Percentiles rank a stretch among this genome's conserved stretches.
Conservation (phyloP, 1,140 invertebrate species). For the Coenobita brevimanus region DNA sequence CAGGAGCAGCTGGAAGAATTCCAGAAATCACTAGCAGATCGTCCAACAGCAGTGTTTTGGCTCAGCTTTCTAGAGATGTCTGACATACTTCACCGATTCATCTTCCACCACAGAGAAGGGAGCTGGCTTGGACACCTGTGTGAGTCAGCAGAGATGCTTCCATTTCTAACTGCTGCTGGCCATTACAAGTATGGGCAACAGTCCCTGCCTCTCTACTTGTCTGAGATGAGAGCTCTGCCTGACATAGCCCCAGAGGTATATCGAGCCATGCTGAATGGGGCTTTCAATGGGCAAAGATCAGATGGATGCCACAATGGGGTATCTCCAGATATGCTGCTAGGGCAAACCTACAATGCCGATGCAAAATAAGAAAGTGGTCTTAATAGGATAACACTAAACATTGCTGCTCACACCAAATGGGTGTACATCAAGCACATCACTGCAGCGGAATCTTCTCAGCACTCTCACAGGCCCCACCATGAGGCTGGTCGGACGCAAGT, state of each 20-base stretch:
- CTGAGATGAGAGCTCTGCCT: slow-evolving; percentile 10
- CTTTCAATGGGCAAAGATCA: neutral
- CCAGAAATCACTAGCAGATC: neutral
- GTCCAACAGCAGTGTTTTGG: neutral
- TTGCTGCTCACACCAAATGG: slow-evolving; percentile 22
- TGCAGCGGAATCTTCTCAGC: slow-evolving; percentile 8
- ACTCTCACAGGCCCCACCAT: slow-evolving; percentile 1
- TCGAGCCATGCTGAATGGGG: neutral
- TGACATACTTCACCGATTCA: slow-evolving; percentile 14
- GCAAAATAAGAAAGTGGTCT: slow-evolving; percentile 31
- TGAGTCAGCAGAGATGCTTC: slow-evolving; percentile 7
- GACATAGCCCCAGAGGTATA: slow-evolving; percentile 24
- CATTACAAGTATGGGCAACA: slow-evolving; percentile 37
- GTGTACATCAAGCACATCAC: slow-evolving; percentile 30
- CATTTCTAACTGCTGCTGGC: slow-evolving; percentile 13
- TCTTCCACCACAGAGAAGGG: slow-evolving; percentile 7
- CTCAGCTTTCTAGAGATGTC: neutral
- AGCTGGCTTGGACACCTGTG: neutral
- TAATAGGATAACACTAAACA: neutral
- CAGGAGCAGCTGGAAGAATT: neutral
- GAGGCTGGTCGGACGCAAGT: slow-evolving; percentile 9
- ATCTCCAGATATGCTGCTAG: slow-evolving; percentile 34
- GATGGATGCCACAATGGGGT: slow-evolving; percentile 30
- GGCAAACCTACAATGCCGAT: slow-evolving; percentile 44
- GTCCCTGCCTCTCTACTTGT: slow-evolving; percentile 8